Conservation (phyloP, 2,888 invertebrate genomes). For the Ormyrus rosae region DNA sequence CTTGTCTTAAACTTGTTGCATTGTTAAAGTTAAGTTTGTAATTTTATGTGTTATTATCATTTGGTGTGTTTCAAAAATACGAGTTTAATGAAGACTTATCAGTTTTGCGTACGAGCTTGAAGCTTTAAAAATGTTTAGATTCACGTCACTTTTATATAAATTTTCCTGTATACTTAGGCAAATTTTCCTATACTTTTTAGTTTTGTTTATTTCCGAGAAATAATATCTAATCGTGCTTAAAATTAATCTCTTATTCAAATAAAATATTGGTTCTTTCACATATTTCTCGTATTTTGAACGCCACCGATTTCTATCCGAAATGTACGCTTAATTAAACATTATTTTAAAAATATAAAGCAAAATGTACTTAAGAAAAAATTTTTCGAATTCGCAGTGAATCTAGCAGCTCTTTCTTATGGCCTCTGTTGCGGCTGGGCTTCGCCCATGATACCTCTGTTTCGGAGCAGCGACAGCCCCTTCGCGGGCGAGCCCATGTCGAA, state of each 20-base stretch:
- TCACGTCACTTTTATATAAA: no score
- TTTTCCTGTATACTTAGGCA: no score
- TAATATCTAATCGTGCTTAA: no score
- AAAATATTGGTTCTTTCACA: neutral
- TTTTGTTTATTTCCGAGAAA: no score
- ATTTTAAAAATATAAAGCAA: neutral
- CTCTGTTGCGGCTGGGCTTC: constrained; percentile 79
- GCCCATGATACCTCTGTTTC: constrained; percentile 77
- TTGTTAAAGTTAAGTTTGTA: no score
- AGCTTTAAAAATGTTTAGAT: no score
- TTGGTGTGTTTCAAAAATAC: no score
- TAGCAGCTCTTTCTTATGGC: constrained; percentile 73
- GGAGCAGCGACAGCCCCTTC: constrained; percentile 72
- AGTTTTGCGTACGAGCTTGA: no score
- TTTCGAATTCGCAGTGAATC: constrained; percentile 69
- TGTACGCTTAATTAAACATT: neutral
- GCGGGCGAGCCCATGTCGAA: constrained; percentile 76
- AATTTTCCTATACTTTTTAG: no score
- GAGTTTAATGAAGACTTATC: no score
- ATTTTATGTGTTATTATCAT: no score
- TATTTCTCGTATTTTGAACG: neutral
- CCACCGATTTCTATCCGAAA: neutral
- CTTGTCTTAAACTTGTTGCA: no score
- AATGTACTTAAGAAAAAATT: neutral
- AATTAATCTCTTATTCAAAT: neutral